A percentile compares a stretch with the other conserved stretches of the same genome.
These are phyloP conservation scores for Imbricaverruca yamaguchii DNA, from an alignment of 2,888 invertebrate species.

Conservation along the genomic window DNA sequence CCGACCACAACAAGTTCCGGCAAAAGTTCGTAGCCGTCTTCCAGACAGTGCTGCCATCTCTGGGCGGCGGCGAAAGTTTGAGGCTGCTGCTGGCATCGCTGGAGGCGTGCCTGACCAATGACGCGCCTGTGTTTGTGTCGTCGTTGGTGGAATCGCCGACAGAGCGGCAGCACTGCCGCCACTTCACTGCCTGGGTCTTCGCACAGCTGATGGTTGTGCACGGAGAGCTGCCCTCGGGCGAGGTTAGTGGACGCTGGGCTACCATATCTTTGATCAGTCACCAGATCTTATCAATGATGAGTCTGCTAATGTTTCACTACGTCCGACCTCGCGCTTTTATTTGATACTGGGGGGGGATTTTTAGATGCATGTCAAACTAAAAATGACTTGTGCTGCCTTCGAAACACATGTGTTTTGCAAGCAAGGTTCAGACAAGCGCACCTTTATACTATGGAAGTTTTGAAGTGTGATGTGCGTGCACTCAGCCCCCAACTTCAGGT, in stretches of 20 bases:
- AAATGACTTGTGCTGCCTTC: no score
- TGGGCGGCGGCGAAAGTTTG: background rate
- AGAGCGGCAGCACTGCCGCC: background rate
- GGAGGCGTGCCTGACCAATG: background rate
- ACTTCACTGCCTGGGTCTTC: background rate
- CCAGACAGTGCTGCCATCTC: slow-evolving; percentile 3
- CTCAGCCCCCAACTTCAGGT: no score
- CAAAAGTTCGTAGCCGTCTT: slow-evolving; percentile 5
- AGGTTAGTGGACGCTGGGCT: background rate
- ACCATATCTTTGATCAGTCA: no score
- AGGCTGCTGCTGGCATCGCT: background rate
- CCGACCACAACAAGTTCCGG: background rate
- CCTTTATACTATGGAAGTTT: no score
- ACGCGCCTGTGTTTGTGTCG: background rate
- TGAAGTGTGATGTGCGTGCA: no score
- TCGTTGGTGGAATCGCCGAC: background rate
- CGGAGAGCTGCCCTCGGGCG: background rate
- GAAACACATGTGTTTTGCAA: no score
- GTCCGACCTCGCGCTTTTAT: no score
- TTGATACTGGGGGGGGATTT: no score
- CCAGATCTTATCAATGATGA: no score
- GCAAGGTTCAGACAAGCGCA: no score
- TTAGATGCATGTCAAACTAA: no score
- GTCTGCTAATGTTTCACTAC: no score
- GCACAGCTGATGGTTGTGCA: background rate